Evolutionary conservation across 37 sponge, comb jelly and placozoan genomes (phyloP).

Genomic region (Lycopodina hypogea): DNA sequence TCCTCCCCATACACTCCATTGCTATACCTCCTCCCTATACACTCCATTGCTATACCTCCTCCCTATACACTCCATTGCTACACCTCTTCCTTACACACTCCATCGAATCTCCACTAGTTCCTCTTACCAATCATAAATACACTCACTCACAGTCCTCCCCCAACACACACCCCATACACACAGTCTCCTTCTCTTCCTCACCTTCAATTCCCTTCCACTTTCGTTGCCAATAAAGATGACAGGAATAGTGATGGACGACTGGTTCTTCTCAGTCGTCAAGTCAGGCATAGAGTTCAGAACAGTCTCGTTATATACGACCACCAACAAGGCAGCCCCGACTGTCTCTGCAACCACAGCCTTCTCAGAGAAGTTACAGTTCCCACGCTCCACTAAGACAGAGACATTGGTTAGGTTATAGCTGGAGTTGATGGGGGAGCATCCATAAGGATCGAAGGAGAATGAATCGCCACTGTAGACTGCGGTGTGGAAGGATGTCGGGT

Average conservation of each 20-base stretch:
- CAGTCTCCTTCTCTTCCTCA: background rate
- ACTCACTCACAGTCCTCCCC: background rate
- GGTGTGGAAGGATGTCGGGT: background rate
- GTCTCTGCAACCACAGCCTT: conserved; percentile 26
- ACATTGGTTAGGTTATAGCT: background rate
- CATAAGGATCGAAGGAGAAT: background rate
- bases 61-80: too few relatives aligned
- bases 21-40: too few relatives aligned
- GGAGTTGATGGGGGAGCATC: background rate
- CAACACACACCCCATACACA: background rate
- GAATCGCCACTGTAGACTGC: background rate
- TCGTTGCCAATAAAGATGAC: conserved; percentile 20
- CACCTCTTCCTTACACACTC: too few relatives aligned
- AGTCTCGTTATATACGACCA: conserved; percentile 41
- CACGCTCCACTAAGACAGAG: conserved; percentile 19
- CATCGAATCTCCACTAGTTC: too few relatives aligned
- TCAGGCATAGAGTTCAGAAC: background rate
- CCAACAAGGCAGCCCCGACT: conserved; percentile 5
- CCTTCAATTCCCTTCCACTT: conserved; percentile 15
- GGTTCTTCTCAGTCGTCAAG: background rate
- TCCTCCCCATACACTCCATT: too few relatives aligned
- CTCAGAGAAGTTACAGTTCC: conserved; percentile 44
- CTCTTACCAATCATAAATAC: background rate
- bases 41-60: too few relatives aligned
- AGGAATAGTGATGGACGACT: conserved; percentile 14